Evolutionary conservation across 2,797 vertebrate species (phyloP).

Genomic region (Acanthiza pusilla): DNA sequence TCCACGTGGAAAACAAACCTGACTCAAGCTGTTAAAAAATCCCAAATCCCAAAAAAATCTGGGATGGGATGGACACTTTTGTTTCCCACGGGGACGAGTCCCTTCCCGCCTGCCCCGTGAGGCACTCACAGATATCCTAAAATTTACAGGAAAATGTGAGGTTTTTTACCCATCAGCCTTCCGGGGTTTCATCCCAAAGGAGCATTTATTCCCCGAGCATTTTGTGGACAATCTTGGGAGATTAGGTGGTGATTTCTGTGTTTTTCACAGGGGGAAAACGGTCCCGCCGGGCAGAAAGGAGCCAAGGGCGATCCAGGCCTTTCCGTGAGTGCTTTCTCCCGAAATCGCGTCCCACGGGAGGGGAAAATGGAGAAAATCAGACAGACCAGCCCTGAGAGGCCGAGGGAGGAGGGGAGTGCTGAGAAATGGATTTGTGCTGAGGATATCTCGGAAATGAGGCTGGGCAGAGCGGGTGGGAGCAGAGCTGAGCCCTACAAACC

Average conservation of each 20-base stretch:
- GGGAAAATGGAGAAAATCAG: background rate
- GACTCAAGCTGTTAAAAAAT: background rate
- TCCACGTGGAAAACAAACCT: background rate
- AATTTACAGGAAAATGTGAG: background rate
- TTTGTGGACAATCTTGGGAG: background rate
- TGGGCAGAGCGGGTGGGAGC: background rate
- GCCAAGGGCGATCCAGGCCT: slow-evolving; percentile 88
- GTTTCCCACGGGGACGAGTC: background rate
- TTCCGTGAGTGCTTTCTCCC: slow-evolving; percentile 74
- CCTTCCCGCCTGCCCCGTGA: accelerated
- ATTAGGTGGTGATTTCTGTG: background rate
- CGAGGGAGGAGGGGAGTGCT: background rate
- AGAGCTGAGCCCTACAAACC: background rate
- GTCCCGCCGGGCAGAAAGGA: slow-evolving; percentile 79
- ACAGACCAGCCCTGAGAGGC: background rate
- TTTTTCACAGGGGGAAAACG: slow-evolving; percentile 76
- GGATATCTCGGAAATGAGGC: background rate
- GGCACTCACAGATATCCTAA: background rate
- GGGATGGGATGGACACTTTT: background rate
- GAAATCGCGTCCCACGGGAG: background rate
- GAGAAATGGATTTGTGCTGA: background rate
- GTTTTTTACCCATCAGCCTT: background rate
- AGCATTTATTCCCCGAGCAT: background rate
- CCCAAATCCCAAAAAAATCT: background rate
- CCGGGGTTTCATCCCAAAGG: background rate